Conservation (phyloP, 37 sponge, comb jelly and placozoan species). For the Diacarnus erythraeanus region DNA sequence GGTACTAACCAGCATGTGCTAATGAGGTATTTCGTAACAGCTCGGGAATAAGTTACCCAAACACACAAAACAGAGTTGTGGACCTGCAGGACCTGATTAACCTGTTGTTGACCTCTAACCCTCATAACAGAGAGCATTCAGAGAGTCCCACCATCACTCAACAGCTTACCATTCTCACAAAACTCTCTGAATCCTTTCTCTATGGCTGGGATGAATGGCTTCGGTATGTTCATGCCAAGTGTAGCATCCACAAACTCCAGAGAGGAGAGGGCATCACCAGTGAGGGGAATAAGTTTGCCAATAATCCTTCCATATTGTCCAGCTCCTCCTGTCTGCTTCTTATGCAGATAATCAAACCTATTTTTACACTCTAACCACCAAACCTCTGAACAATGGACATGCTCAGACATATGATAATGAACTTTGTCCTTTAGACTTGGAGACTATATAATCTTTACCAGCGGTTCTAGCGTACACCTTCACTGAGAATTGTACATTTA, state of each 20-base stretch:
- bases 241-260: constrained; percentile 89
- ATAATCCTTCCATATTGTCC: constrained; percentile 95
- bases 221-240: constrained; percentile 93
- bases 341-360: constrained; percentile 94
- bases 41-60: no score
- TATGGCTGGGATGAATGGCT: constrained; percentile 91
- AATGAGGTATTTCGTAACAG: no score
- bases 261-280: constrained; percentile 61
- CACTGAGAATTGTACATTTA: no score
- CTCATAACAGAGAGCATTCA: no score
- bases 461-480: no score
- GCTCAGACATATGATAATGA: not conserved
- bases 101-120: no score
- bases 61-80: no score
- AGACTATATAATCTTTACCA: not conserved
- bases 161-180: constrained; percentile 46
- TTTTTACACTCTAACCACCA: no score
- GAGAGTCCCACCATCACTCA: no score
- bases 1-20: no score
- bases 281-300: constrained; percentile 80
- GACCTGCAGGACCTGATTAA: no score
- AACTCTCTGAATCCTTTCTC: constrained; percentile 83
- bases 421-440: not conserved
- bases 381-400: no score
- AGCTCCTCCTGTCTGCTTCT: constrained; percentile 98